Base-by-base conservation (phyloP, 1,140 invertebrate genomes). In the Drosophila auraria region DNA sequence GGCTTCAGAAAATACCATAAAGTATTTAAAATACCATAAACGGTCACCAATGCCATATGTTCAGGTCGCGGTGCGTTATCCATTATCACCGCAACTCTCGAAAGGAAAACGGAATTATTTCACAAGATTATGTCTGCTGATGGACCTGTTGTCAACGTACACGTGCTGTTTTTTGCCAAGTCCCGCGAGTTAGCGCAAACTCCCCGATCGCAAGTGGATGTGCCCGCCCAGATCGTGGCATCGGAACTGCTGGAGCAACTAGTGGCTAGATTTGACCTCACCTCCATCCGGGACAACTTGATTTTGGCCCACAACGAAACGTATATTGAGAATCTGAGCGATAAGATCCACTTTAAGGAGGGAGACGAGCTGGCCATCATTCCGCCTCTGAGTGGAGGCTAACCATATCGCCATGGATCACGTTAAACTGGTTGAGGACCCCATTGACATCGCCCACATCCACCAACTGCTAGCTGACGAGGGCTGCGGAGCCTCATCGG, bases 371-470 rank as follows among this genome's bases (percentile, higher is more conserved):
- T 98, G 74, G 97, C 97, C 80, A 94, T 98, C 6, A 98, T 98
- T 82, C 97, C 97, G 61, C 97, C 97, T 1, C 94, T 98, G 36
- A 98, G 97, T 94, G 97, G 97, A 92, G 97, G 97, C 83, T 95
- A 94, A 93, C 8, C 25, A 7, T 4, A 45, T 23, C 7, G 61
- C 49, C 27, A 96, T 96, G 95, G 94, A 96, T 94, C 94, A 94
- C 81, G 75, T 98, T 33, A 95, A 96, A 74, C 91, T 99, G 17
- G 95, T 95, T 5, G 82, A 94, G 1, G 94, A 96, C 17, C 95
- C 95, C 87, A 93, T 99, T 45, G 94, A 95, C 81, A 92, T 97
- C n/a, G 95, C 95, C 36, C 93, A 95, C 49, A 95, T 97, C 50
- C 95, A 95, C 40, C 93, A 95, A 17, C 89, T 95, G 40, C 96